Evolutionary conservation across 2,113 vertebrate species (phyloP), one percentile per base, ranked within the genome.

Genomic region (Elanoides forficatus): DNA sequence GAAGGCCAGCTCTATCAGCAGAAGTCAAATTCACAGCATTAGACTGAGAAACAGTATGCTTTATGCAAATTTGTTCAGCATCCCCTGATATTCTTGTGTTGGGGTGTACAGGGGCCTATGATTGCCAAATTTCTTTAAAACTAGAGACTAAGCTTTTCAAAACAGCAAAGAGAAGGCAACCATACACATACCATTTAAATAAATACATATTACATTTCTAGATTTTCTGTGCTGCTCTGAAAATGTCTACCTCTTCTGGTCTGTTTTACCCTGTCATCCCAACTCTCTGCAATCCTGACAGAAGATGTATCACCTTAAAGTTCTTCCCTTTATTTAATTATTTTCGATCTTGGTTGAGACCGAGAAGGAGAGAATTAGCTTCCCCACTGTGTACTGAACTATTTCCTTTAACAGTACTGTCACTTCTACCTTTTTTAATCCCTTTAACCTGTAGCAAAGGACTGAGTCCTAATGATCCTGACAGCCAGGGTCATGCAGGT

Each of bases 271-370:
- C 66, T 20, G 17, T 38, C 63, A 73, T 25, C 38, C n/a, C 67
- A 94, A 59, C 29, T 66, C 80, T 86, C 55, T 65, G 52, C 48
- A 90, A 65, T 75, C 40, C n/a, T 67, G 65, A 85, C 1, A 4
- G 66, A 90, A 80, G 43, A 91, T 21, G 7, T 1, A 88, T 12
- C 53, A 78, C 40, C 40, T 85, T 53, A 72, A 47, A 91, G 93
- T 86, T 85, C 70, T 85, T 71, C 40, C 21, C 43, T 75, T 94
- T 91, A 74, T 84, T 95, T 68, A 86, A 93, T 67, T 95, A 74
- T 87, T 91, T 93, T 87, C 6, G 0, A 55, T 71, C 55, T 89
- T 27, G 1, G 21, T 65, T 90, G 30, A 94, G 52, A 87, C 15
- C 1, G 6, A 53, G 50, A 13, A 59, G 74, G 53, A 87, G 34